Conservation (phyloP, 2,113 vertebrate species). For the Pycnonotus jocosus region DNA sequence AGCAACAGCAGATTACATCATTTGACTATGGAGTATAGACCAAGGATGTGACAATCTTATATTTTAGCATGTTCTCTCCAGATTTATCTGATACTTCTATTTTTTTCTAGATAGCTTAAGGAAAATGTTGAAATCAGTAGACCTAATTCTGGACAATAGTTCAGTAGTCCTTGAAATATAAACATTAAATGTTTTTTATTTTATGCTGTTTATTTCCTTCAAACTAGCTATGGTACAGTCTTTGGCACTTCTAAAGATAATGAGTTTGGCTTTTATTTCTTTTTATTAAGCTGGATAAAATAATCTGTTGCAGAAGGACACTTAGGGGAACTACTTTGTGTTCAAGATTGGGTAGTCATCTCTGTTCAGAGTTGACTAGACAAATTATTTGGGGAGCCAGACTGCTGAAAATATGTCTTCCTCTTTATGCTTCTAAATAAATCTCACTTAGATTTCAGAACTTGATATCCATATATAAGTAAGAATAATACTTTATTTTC, state of each 20-base stretch:
- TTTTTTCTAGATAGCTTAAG: neutral
- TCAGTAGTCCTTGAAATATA: neutral
- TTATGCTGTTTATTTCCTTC: neutral
- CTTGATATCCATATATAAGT: neutral
- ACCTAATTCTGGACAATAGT: neutral
- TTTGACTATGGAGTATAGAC: neutral
- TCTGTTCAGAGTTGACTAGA: neutral
- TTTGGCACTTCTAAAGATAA: neutral
- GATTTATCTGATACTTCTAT: neutral
- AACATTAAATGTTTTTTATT: neutral
- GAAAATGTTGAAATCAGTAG: neutral
- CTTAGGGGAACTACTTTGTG: neutral
- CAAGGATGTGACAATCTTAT: fast-evolving
- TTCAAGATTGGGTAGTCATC: neutral
- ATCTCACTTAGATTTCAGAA: neutral
- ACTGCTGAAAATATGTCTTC: neutral
- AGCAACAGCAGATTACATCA: neutral
- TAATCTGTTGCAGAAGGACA: neutral
- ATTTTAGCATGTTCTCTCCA: neutral
- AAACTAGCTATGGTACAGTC: neutral
- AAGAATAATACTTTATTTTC: neutral
- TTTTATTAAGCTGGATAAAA: neutral
- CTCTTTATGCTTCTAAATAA: neutral
- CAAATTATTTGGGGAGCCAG: neutral
- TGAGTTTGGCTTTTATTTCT: neutral